Evolutionary conservation across 2,797 vertebrate genomes (phyloP).

Genomic region (Morelia viridis): DNA sequence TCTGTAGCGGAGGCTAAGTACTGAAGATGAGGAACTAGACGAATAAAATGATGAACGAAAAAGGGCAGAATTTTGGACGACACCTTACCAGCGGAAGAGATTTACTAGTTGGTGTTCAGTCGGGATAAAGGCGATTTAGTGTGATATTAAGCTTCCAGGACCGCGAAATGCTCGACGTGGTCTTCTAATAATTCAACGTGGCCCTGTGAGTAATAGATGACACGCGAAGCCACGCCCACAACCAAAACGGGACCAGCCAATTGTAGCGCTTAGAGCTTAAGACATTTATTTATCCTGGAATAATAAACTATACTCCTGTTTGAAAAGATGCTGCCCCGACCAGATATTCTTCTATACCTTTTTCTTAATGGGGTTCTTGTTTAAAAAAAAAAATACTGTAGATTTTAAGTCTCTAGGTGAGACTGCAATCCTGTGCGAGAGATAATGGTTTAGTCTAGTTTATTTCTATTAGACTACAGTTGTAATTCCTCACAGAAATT

Average conservation of each 20-base stretch:
- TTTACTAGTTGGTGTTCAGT: neutral
- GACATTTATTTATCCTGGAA: neutral
- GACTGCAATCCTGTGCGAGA: neutral
- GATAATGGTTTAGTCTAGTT: too few relatives aligned
- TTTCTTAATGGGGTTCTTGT: too few relatives aligned
- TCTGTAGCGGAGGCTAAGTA: fast-evolving
- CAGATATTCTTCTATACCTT: too few relatives aligned
- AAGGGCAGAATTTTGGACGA: fast-evolving
- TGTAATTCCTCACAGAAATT: neutral
- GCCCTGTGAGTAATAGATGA: neutral
- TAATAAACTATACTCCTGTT: neutral
- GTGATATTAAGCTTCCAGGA: constrained; percentile 15
- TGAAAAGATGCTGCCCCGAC: neutral
- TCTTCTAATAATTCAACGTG: neutral
- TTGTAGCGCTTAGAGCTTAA: neutral
- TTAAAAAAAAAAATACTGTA: too few relatives aligned
- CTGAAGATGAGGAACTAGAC: too few relatives aligned
- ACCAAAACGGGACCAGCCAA: neutral
- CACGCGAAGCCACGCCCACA: neutral
- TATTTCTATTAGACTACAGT: neutral
- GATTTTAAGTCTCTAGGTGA: too few relatives aligned
- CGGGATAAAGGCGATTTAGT: fast-evolving
- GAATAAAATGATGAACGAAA: fast-evolving
- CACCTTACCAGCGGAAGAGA: too few relatives aligned
- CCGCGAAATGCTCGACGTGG: constrained; percentile 48